Conservation (phyloP, 2,888 invertebrate species). For the Rhamphomyia laevipes region DNA sequence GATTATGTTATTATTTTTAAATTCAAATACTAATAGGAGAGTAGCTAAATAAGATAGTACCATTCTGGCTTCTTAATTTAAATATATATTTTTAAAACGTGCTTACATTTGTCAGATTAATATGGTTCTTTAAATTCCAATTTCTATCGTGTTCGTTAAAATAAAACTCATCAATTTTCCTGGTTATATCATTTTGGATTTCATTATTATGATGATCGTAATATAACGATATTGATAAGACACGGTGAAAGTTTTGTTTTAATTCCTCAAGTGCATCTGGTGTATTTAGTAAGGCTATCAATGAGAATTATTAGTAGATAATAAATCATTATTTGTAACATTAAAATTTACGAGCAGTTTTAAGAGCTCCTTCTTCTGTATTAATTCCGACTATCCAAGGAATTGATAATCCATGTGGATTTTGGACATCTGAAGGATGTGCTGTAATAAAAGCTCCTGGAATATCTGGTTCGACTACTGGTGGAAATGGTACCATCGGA, state of each 20-base stretch:
- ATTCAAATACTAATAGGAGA: background rate
- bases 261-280: constrained; percentile 43
- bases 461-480: constrained; percentile 57
- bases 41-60: no score
- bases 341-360: constrained; percentile 41
- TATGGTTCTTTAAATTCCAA: constrained; percentile 38
- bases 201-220: constrained; percentile 45
- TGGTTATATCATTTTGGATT: constrained; percentile 38
- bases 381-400: constrained; percentile 67
- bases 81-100: no score
- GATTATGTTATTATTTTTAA: background rate
- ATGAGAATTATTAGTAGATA: background rate
- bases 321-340: background rate
- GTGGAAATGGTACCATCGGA: constrained; percentile 70
- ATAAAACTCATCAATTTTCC: constrained; percentile 44
- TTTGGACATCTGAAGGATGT: constrained; percentile 40
- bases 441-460: constrained; percentile 57
- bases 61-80: no score
- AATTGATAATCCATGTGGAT: constrained; percentile 32
- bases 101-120: constrained; percentile 47
- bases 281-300: constrained; percentile 32
- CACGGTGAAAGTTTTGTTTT: constrained; percentile 41
- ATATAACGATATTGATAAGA: constrained; percentile 50
- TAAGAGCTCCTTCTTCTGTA: constrained; percentile 61
- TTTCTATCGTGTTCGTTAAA: constrained; percentile 37